phyloP scores from a whole-genome alignment of 2,797 vertebrate species.

The Enoplosus armatus region DNA sequence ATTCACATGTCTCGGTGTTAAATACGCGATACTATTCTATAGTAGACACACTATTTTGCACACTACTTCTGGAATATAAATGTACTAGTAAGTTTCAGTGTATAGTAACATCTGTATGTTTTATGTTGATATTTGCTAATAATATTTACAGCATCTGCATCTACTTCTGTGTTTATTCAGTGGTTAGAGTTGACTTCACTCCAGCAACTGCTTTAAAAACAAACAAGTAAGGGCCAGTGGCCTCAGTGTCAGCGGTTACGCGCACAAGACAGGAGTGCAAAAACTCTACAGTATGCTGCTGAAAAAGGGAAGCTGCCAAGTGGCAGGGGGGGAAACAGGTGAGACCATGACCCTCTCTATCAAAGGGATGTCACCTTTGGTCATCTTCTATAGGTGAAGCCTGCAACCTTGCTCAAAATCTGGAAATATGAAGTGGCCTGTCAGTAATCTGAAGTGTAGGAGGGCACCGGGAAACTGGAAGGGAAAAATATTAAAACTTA shows the following conservation, averaged over 20 bases:
- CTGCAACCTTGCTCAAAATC: slow-evolving; percentile 47
- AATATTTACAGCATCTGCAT: slow-evolving; percentile 13
- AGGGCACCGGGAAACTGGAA: slow-evolving; percentile 43
- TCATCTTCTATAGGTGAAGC: slow-evolving; percentile 45
- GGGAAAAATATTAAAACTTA: slow-evolving; percentile 63
- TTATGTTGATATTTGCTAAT: background rate
- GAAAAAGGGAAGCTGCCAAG: slow-evolving; percentile 53
- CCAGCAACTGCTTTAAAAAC: slow-evolving; percentile 63
- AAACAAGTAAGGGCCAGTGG: slow-evolving; percentile 60
- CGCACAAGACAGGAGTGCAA: slow-evolving; percentile 26
- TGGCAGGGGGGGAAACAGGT: slow-evolving; percentile 40
- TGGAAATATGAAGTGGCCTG: slow-evolving; percentile 60
- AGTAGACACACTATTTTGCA: background rate
- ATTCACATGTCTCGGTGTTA: slow-evolving; percentile 16
- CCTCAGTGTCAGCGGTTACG: slow-evolving; percentile 61
- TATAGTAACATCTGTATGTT: background rate
- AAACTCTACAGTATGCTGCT: background rate
- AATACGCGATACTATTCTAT: background rate
- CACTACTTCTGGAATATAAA: background rate
- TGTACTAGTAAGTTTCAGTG: background rate
- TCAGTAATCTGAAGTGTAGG: slow-evolving; percentile 40
- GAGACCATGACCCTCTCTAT: slow-evolving; percentile 68
- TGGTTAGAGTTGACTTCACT: slow-evolving; percentile 31
- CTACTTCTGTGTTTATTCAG: slow-evolving; percentile 22
- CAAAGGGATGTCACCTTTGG: slow-evolving; percentile 65